phyloP scores from a whole-genome alignment of 2,113 vertebrate species.

The Picathartes gymnocephalus region DNA sequence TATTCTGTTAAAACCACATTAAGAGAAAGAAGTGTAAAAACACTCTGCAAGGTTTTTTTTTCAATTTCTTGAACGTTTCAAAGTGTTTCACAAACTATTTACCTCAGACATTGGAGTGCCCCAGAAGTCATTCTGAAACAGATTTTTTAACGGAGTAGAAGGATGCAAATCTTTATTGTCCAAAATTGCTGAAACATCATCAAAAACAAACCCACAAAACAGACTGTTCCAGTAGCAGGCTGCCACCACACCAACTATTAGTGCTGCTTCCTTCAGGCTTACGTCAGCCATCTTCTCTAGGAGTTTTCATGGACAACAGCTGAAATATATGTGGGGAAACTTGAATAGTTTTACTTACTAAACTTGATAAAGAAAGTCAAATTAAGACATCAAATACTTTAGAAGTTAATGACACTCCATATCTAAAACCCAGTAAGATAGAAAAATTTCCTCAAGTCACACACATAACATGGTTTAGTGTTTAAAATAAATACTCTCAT shows the following conservation, averaged over 20 bases:
- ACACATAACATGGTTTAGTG: not conserved
- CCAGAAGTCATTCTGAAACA: conserved; percentile 98
- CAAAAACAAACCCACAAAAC: conserved; percentile 95
- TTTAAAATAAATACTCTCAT: not conserved
- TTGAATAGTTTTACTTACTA: not conserved
- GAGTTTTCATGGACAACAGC: conserved; percentile 68
- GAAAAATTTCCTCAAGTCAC: not conserved
- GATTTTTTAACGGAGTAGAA: conserved; percentile 87
- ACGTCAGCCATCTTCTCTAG: conserved; percentile 84
- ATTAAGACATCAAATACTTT: not conserved
- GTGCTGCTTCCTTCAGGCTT: conserved; percentile 85
- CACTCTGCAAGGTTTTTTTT: not conserved
- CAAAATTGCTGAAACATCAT: conserved; percentile 95
- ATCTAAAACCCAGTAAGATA: not conserved
- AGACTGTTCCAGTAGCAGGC: conserved; percentile 98
- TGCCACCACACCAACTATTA: conserved; percentile 86
- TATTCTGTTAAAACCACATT: not conserved
- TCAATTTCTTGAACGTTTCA: not conserved
- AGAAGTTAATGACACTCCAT: not conserved
- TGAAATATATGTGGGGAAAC: not conserved
- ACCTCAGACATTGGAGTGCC: conserved; percentile 98
- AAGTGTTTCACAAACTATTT: not conserved
- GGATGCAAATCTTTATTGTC: conserved; percentile 98
- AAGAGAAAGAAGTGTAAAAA: not conserved
- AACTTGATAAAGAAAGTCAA: not conserved